A percentile compares a stretch with the other conserved stretches of the same genome.
Conservation (phyloP, 2,888 invertebrate genomes). For the Xylota segnis region DNA sequence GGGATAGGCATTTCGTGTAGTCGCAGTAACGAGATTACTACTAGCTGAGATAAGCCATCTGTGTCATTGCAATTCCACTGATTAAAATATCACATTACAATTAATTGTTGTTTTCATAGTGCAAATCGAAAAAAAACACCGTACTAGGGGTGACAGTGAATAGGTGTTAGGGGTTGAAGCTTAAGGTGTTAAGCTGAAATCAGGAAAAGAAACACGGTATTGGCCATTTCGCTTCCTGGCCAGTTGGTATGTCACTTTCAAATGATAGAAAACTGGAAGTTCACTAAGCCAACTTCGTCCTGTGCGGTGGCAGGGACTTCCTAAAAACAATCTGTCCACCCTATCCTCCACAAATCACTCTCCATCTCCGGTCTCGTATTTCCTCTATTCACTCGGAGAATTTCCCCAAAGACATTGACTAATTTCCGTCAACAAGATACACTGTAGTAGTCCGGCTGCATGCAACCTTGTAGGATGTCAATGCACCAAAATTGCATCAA, state of each 20-base stretch:
- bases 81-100: conserved; percentile 74
- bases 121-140: background rate
- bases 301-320: background rate
- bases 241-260: too few species aligned
- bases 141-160: conserved; percentile 25
- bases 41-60: conserved; percentile 70
- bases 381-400: conserved; percentile 60
- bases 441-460: conserved; percentile 18
- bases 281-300: background rate
- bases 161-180: conserved; percentile 27
- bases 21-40: conserved; percentile 64
- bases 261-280: background rate
- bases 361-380: conserved; percentile 54
- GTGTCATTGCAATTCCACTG: conserved; percentile 62
- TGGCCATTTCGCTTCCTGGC: too few species aligned
- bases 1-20: conserved; percentile 27
- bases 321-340: conserved; percentile 27
- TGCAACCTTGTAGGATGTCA: conserved; percentile 72
- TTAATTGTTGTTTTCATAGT: conserved; percentile 66
- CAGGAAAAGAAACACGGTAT: background rate
- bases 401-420: conserved; percentile 72
- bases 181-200: background rate
- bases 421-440: conserved; percentile 73
- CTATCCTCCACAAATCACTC: conserved; percentile 43
- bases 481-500: conserved; percentile 75